Evolutionary conservation across 2,113 vertebrate species (phyloP).

Genomic region (Crocuta crocuta): DNA sequence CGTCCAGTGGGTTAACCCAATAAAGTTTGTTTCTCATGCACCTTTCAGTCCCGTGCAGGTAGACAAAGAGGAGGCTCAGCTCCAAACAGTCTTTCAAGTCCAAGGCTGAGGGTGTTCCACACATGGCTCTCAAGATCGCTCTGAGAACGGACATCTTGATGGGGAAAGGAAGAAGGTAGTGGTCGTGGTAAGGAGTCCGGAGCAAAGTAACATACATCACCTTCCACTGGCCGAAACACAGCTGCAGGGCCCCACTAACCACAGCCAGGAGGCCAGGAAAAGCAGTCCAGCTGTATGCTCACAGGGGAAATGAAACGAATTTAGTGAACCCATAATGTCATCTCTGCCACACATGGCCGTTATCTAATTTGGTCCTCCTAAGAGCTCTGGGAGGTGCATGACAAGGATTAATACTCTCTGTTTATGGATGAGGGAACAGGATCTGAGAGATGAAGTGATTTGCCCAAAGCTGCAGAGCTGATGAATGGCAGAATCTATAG

Average conservation of each 20-base stretch:
- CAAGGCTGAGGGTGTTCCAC: not conserved
- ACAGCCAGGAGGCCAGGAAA: not conserved
- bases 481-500: not conserved
- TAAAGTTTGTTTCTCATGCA: not conserved
- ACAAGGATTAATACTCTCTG: not conserved
- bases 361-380: not conserved
- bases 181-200: not conserved
- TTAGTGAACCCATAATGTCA: not conserved
- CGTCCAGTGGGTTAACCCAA: not conserved
- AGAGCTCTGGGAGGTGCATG: not conserved
- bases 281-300: not conserved
- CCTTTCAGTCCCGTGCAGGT: not conserved
- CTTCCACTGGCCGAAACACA: not conserved
- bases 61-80: not conserved
- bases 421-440: conserved; percentile 7
- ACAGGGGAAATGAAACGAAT: not conserved
- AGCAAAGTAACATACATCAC: not conserved
- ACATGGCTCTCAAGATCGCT: not conserved
- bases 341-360: not conserved
- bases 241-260: not conserved
- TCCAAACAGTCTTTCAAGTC: not conserved
- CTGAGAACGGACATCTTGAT: not conserved
- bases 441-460: not conserved
- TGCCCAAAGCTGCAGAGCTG: not conserved
- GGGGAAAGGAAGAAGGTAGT: not conserved